These are phyloP conservation scores for Hyles euphorbiae DNA, from an alignment of 1,140 invertebrate genomes.

Conservation along the genomic window DNA sequence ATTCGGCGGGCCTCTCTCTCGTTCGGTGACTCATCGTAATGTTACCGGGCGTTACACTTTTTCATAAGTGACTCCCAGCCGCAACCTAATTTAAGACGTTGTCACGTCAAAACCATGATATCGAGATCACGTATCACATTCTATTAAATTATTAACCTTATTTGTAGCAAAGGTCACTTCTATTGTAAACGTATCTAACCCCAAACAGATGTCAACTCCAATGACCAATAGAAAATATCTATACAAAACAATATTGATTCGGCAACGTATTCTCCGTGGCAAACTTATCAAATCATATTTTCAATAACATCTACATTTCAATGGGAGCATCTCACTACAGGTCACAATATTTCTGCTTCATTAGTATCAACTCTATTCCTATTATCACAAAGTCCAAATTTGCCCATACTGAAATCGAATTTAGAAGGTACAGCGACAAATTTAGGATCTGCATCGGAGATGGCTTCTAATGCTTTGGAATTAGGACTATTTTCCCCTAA, in stretches of 20 bases:
- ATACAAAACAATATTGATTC: background rate
- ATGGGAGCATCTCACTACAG: slow-evolving; percentile 10
- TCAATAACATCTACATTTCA: slow-evolving; percentile 33
- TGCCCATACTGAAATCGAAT: background rate
- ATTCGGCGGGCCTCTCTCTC: too few species aligned
- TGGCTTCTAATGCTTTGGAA: background rate
- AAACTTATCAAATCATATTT: slow-evolving; percentile 22
- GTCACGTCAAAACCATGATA: too few species aligned
- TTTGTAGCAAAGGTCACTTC: too few species aligned
- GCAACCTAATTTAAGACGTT: too few species aligned
- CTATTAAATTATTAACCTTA: too few species aligned
- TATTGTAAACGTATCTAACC: too few species aligned
- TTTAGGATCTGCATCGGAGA: background rate
- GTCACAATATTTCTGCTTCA: slow-evolving; percentile 1
- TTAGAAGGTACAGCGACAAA: background rate
- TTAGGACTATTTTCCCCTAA: background rate
- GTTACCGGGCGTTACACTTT: too few species aligned
- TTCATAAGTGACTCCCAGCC: too few species aligned
- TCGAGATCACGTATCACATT: too few species aligned
- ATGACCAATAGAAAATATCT: too few species aligned
- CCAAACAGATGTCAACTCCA: too few species aligned
- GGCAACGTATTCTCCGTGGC: background rate
- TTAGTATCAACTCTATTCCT: slow-evolving; percentile 1
- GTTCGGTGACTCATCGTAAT: too few species aligned
- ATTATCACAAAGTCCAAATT: slow-evolving; percentile 7